These are phyloP conservation scores for Ammodytes dubius DNA, from an alignment of 2,113 vertebrate genomes.

Conservation along the genomic window DNA sequence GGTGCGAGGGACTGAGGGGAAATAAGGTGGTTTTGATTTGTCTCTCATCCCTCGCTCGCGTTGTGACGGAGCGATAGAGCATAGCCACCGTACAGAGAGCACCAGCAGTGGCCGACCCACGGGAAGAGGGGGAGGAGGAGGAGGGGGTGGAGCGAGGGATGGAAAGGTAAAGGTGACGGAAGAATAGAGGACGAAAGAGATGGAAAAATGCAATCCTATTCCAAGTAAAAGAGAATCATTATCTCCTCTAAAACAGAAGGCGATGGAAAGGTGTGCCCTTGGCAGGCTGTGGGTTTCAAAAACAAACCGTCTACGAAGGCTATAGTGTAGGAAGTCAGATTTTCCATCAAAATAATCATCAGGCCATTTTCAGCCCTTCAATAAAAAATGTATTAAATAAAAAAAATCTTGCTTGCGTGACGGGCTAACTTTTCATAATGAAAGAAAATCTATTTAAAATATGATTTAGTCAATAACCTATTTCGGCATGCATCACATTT, in stretches of 20 bases:
- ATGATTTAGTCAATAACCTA: background rate
- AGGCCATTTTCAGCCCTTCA: slow-evolving; percentile 6
- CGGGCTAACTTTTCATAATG: slow-evolving; percentile 7
- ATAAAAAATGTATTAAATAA: slow-evolving; percentile 2
- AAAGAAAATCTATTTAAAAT: background rate
- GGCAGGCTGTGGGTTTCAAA: slow-evolving; percentile 46
- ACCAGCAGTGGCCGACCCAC: slow-evolving; percentile 34
- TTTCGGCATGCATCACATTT: background rate
- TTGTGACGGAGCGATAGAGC: slow-evolving; percentile 72
- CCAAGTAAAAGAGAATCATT: slow-evolving; percentile 79
- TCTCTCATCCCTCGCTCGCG: slow-evolving; percentile 72
- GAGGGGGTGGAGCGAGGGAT: slow-evolving; percentile 25
- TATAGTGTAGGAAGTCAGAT: background rate
- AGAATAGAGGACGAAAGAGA: slow-evolving; percentile 62
- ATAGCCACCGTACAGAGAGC: slow-evolving; percentile 51
- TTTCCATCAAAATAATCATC: slow-evolving; percentile 38
- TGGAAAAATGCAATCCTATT: slow-evolving; percentile 81
- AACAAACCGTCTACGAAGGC: slow-evolving; percentile 34
- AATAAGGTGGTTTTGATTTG: slow-evolving; percentile 81
- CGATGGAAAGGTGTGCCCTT: slow-evolving; percentile 69
- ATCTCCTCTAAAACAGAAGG: slow-evolving; percentile 76
- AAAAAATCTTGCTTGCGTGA: background rate
- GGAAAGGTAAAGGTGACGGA: slow-evolving; percentile 73
- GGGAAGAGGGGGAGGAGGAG: slow-evolving; percentile 17
- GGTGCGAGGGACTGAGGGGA: slow-evolving; percentile 76